phyloP scores from a whole-genome alignment of 2,113 vertebrate species.

The Erythrocebus patas region DNA sequence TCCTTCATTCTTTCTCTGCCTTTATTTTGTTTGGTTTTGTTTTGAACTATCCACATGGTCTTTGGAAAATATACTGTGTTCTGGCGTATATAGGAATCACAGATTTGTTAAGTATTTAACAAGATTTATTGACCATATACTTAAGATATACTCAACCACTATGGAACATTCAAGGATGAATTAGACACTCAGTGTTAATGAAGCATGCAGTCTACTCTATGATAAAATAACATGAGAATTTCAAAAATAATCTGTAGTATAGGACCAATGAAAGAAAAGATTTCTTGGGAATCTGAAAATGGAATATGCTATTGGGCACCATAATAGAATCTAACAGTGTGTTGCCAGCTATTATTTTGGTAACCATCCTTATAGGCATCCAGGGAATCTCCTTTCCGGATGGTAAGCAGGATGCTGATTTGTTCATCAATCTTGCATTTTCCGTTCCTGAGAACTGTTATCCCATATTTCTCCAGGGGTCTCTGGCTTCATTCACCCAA shows the following conservation, averaged over 20 bases:
- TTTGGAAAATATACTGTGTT: background rate
- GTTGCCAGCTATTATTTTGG: background rate
- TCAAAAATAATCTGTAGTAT: background rate
- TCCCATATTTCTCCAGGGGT: background rate
- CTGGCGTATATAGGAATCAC: background rate
- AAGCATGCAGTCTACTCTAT: background rate
- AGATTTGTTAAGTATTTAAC: background rate
- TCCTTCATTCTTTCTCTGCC: background rate
- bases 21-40: background rate
- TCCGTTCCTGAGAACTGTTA: slow-evolving; percentile 6
- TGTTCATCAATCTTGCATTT: background rate
- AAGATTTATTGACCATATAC: background rate
- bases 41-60: background rate
- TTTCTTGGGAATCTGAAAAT: background rate
- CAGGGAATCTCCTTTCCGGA: background rate
- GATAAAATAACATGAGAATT: background rate
- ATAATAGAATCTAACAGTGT: background rate
- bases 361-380: background rate
- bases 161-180: background rate
- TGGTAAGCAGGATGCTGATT: background rate
- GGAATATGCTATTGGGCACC: background rate
- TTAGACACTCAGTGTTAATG: background rate
- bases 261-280: background rate
- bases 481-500: background rate
- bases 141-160: background rate